Conservation (phyloP, 2,113 vertebrate genomes). For the Vidua chalybeata region DNA sequence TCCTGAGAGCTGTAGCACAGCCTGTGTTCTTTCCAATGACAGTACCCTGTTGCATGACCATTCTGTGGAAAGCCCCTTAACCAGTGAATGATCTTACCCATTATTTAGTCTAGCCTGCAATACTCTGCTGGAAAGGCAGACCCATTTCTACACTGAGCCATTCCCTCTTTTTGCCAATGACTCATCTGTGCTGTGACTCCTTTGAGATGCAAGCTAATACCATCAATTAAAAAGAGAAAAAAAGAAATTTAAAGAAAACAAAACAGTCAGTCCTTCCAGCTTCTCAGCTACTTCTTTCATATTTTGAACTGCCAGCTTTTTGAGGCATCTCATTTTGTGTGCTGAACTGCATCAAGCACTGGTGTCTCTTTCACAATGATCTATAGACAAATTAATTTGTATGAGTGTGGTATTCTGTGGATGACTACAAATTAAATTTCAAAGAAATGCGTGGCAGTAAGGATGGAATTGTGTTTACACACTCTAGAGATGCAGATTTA, state of each 20-base stretch:
- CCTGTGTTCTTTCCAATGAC: background rate
- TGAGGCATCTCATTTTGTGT: background rate
- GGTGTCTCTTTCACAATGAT: background rate
- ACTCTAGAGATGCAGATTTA: background rate
- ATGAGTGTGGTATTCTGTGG: background rate
- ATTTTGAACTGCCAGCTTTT: background rate
- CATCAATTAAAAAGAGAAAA: background rate
- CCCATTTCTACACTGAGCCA: background rate
- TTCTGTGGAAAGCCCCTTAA: background rate
- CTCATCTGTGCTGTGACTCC: background rate
- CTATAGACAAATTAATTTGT: background rate
- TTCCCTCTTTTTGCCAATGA: background rate
- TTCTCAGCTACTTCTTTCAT: background rate
- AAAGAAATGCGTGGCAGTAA: background rate
- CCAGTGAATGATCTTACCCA: background rate
- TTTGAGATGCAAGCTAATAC: conserved; percentile 5
- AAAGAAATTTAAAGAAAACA: background rate
- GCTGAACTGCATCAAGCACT: background rate
- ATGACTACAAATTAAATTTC: background rate
- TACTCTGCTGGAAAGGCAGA: background rate
- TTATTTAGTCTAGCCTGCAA: background rate
- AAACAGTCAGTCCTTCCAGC: background rate
- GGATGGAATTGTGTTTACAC: background rate
- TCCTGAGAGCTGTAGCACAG: background rate
- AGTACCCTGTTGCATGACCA: accelerated